Evolutionary conservation across 1,140 invertebrate genomes (phyloP), one percentile per base, ranked within the genome.

Genomic region (Battus philenor): DNA sequence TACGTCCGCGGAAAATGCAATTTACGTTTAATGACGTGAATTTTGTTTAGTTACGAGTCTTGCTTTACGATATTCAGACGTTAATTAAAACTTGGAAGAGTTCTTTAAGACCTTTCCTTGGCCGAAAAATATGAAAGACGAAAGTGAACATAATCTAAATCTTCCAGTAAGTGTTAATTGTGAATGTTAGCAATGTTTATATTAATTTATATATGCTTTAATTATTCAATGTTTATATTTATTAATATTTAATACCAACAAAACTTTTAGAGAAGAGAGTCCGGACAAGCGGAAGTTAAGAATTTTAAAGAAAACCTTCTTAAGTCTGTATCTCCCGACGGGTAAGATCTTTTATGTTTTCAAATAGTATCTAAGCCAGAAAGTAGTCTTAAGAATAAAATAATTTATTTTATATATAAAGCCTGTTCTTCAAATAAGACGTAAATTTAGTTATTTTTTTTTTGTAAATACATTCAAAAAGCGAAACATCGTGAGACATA

Each of bases 281-380:
- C 55, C 18, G 55, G 50, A 1, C 58, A 63, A 11, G 70, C 73
- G 16, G 78, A 83, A 66, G 72, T 80, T 45, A 78, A 71, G 44
- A 66, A 75, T 44, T 74, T 83, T 30, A 83, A 80, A 46, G 72
- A 77, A 44, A 74, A 74, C 41, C 55, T 79, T 3, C 57, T 79
- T n/a, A 72, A 79, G 43, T 72, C 75, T 4, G 51, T 70, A 20
- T 24, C 69, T 10, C 15, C 53, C 26, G 62, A 59, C 34, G 68
- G 71, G 75, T 82, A 55, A 79, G 78, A 68, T 29, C 8, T 12
- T 44, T 4, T 3, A 29, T 22, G 30, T 9, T 16, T n/a, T n/a
- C n/a, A n/a, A n/a, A 7, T 22, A 22, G 7, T 22, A 22, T 22
- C 7, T 7, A 7, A 4, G 3, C 20, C 20, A 4, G 7, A 22